Conservation (phyloP, 2,888 invertebrate species). For the Luffia ferchaultella region DNA sequence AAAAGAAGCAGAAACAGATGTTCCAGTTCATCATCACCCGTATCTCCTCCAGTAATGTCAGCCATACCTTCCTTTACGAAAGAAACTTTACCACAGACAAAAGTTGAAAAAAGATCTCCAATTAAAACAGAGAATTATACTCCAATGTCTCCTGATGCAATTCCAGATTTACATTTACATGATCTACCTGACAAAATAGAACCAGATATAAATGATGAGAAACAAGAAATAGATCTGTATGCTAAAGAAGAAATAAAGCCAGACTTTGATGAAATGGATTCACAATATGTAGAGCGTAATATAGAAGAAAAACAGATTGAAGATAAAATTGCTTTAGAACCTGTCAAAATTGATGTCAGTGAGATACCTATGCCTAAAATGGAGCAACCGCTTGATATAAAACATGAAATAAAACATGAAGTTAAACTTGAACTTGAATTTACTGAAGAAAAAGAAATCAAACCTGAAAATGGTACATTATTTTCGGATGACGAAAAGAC, state of each 20-base stretch:
- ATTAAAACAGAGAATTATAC: conserved; percentile 40
- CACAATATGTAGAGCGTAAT: conserved; percentile 31
- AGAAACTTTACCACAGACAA: conserved; percentile 13
- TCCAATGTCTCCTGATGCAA: conserved; percentile 38
- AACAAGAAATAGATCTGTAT: conserved; percentile 43
- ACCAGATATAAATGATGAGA: conserved; percentile 27
- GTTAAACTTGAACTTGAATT: too few species aligned
- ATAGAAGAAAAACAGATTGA: conserved; percentile 16
- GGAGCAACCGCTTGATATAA: neutral
- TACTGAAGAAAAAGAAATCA: conserved; percentile 13
- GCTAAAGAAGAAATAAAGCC: conserved; percentile 55
- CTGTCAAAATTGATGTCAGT: neutral
- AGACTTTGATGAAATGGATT: conserved; percentile 49
- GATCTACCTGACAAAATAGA: conserved; percentile 35
- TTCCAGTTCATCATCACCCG: conserved; percentile 43
- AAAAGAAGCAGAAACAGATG: conserved; percentile 50
- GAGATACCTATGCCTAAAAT: neutral
- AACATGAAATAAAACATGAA: neutral
- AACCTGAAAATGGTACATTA: conserved; percentile 13
- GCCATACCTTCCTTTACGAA: neutral
- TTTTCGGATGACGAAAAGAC: conserved; percentile 15
- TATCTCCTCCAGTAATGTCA: conserved; percentile 25
- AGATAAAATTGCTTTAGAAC: neutral
- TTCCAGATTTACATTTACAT: conserved; percentile 36
- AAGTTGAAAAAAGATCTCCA: conserved; percentile 43